Base-by-base conservation (phyloP, 2,888 invertebrate species). In the Drosophila koepferae region DNA sequence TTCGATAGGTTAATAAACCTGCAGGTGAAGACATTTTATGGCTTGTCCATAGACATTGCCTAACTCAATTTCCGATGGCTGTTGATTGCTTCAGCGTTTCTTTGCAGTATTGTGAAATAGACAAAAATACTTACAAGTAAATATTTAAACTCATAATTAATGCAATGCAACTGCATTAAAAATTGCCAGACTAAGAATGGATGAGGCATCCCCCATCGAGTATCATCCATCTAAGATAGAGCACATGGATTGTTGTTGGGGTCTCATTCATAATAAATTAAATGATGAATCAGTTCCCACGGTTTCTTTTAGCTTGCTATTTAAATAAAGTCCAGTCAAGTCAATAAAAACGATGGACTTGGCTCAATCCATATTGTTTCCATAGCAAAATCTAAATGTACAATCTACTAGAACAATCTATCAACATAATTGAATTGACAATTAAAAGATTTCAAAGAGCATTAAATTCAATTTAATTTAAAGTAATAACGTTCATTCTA, bases 1-100 rank as follows among this genome's bases (percentile, higher is more conserved):
- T 77, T 81, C 65, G 44, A 51, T 74, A 64, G 85, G 79, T 87
- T 63, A 82, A 82, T 69, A 82, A 82, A 84, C 78, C 34, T 8
- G 51, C 34, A 51, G 51, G 6, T 20, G 34, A 36, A 51, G 18
- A 51, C 18, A 36, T 51, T 51, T 36, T 36, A 51, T 20, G 3
- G 51, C 51, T 36, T 14, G 51, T 7, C 51, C 14, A 20, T 51
- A n/a, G n/a, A 20, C n/a, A 8, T 51, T 51, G 10, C 51, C 2
- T 7, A 51, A 51, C 14, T 34, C 3, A 51, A 51, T 51, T 36
- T 18, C 18, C 34, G 0, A 51, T 14, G 3, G 51, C 6, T 34
- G 12, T 34, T 7, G 34, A 10, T 36, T 7, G 34, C 9, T 14
- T 4, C 14, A 3, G 14, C 14, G 14, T 14, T 38, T 38, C 12